Evolutionary conservation across 1,140 invertebrate genomes (phyloP).

Genomic region (Halotydeus destructor): DNA sequence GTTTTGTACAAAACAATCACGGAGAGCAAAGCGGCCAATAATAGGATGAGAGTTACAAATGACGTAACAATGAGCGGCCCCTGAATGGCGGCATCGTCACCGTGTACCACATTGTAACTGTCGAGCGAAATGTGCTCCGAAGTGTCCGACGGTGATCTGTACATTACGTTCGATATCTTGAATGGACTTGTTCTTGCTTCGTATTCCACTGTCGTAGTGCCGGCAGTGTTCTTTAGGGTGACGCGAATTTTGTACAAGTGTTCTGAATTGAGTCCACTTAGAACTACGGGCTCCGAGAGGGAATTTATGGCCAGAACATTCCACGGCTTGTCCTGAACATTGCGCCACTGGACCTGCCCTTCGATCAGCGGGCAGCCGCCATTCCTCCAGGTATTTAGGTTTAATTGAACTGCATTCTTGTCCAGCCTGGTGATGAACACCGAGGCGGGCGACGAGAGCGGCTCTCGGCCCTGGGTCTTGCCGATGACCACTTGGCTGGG

Average conservation of each 20-base stretch:
- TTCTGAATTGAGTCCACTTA: background rate
- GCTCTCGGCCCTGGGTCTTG: slow-evolving; percentile 1
- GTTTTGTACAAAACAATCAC: background rate
- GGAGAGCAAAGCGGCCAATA: background rate
- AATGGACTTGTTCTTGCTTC: slow-evolving; percentile 1
- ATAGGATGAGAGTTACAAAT: background rate
- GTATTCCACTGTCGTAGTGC: slow-evolving; percentile 1
- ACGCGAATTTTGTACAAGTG: background rate
- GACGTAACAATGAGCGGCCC: no score
- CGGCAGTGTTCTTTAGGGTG: slow-evolving; percentile 1
- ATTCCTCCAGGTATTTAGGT: slow-evolving; percentile 75
- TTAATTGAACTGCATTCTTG: slow-evolving; percentile 68
- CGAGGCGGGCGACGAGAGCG: background rate
- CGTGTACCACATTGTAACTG: no score
- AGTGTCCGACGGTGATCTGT: background rate
- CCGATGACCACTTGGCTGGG: background rate
- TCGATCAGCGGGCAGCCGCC: slow-evolving; percentile 74
- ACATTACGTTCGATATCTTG: background rate
- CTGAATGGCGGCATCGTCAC: no score
- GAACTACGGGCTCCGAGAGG: background rate
- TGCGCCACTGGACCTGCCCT: background rate
- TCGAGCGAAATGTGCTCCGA: background rate
- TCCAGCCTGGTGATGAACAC: slow-evolving; percentile 27
- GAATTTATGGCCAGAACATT: background rate
- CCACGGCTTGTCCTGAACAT: background rate